Evolutionary conservation across 2,113 vertebrate genomes (phyloP), one percentile per base, ranked within the genome.

Genomic region (Mesoclemmys tuberculata): DNA sequence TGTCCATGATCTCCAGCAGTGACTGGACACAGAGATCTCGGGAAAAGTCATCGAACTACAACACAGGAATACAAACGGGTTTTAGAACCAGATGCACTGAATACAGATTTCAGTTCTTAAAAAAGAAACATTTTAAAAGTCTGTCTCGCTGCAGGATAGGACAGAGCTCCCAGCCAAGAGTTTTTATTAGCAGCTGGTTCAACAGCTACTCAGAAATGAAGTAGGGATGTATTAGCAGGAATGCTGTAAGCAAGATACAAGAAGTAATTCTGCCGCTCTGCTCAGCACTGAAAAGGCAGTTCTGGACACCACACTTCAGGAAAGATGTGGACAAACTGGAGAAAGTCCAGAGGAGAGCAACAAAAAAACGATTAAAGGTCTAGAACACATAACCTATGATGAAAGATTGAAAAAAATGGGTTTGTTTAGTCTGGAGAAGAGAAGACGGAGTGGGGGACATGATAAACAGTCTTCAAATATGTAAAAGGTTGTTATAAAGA

Each of bases 41-140:
- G 38, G 99, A 99, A 97, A 99, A 99, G 95, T 99, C 99, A 93
- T 99, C 99, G 75, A 99, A 99, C 99, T 99, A 94, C 77, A 93
- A 94, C 48, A 92, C 35, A 3, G 22, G 44, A 82, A 89, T 24
- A 87, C 56, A 64, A 27, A 85, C 1, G 5, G 13, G n/a, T 74
- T 80, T 93, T 82, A 84, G 19, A 74, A 64, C 29, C 51, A 95
- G 46, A 71, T 0, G 1, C 29, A 78, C 2, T 85, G 79, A 68
- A 46, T 84, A 56, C 22, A 0, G 5, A 68, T 64, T 64, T 26
- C n/a, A 6, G 48, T 84, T 77, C 29, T 68, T 1, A 0, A 44
- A 90, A 83, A 13, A 52, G 74, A 77, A 71, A 7, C 7, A 27
- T 14, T 52, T 52, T 3, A 54, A 61, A 61, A 18, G 85, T 85